These are phyloP conservation scores for Drosophila cardini DNA, from an alignment of 1,140 invertebrate species.

Conservation along the genomic window DNA sequence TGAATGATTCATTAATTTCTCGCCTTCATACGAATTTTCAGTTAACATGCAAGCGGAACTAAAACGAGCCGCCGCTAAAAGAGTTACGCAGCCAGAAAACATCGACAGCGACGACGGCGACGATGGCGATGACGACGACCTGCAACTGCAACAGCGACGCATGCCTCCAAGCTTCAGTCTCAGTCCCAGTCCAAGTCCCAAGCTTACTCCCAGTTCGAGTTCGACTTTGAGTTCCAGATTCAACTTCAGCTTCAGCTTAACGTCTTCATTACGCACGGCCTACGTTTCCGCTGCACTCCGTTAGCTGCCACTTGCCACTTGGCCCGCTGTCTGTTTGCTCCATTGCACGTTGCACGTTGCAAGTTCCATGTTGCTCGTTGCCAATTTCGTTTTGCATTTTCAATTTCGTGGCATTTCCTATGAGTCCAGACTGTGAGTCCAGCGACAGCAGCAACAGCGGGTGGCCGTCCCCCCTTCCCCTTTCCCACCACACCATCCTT, in stretches of 20 bases:
- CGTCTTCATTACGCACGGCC: conserved; percentile 79
- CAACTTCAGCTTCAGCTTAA: conserved; percentile 61
- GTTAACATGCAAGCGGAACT: conserved; percentile 83
- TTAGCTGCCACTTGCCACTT: background rate
- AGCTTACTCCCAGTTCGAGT: background rate
- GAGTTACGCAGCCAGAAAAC: conserved; percentile 67
- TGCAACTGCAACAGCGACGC: conserved; percentile 16
- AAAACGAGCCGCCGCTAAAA: conserved; percentile 75
- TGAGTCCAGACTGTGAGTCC: conserved; percentile 4
- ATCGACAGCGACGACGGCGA: conserved; percentile 1
- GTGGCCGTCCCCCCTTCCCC: conserved; percentile 17
- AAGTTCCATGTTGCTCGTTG: conserved; percentile 57
- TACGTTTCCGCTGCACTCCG: conserved; percentile 46
- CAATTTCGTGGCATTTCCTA: conserved; percentile 80
- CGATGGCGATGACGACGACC: background rate
- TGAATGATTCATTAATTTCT: conserved; percentile 85
- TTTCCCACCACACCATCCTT: background rate
- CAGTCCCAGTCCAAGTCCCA: background rate
- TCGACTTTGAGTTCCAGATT: background rate
- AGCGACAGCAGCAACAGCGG: conserved; percentile 36
- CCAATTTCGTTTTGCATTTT: conserved; percentile 82
- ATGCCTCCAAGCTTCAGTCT: conserved; percentile 58
- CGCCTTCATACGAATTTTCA: conserved; percentile 84
- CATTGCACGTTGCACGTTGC: conserved; percentile 27
- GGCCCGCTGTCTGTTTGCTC: conserved; percentile 31